phyloP scores from a whole-genome alignment of 2,113 vertebrate genomes.

The Pardalotus punctatus region DNA sequence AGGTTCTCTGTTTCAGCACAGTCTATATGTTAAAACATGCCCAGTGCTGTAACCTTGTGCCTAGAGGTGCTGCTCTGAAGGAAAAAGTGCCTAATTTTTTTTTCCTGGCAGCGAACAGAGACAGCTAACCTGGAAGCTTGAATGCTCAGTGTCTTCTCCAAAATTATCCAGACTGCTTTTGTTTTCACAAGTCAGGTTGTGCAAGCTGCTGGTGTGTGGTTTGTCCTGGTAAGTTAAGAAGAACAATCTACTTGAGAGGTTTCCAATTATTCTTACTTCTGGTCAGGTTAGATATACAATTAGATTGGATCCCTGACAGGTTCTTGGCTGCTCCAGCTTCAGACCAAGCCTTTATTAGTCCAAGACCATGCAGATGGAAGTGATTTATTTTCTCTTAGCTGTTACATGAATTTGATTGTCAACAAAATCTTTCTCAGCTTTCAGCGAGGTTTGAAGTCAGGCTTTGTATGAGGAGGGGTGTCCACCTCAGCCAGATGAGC shows the following conservation, averaged over 20 bases:
- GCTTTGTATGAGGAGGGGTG: neutral
- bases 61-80: neutral
- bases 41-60: constrained; percentile 9
- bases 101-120: neutral
- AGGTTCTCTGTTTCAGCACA: constrained; percentile 6
- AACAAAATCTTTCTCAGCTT: constrained; percentile 12
- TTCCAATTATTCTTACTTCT: constrained; percentile 51
- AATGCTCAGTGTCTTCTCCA: neutral
- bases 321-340: constrained; percentile 31
- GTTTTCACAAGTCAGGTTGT: constrained; percentile 12
- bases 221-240: neutral
- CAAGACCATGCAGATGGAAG: constrained; percentile 23
- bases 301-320: constrained; percentile 20
- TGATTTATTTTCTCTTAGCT: constrained; percentile 39
- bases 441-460: neutral
- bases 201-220: constrained; percentile 16
- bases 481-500: neutral
- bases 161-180: constrained; percentile 34
- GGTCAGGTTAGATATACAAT: constrained; percentile 42
- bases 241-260: constrained; percentile 29
- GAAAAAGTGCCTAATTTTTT: neutral
- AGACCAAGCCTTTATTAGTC: constrained; percentile 16
- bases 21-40: constrained; percentile 5
- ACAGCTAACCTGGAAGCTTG: neutral
- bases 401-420: constrained; percentile 24